These are phyloP conservation scores for Leistus spinibarbis DNA, from an alignment of 2,888 invertebrate genomes.

Conservation along the genomic window DNA sequence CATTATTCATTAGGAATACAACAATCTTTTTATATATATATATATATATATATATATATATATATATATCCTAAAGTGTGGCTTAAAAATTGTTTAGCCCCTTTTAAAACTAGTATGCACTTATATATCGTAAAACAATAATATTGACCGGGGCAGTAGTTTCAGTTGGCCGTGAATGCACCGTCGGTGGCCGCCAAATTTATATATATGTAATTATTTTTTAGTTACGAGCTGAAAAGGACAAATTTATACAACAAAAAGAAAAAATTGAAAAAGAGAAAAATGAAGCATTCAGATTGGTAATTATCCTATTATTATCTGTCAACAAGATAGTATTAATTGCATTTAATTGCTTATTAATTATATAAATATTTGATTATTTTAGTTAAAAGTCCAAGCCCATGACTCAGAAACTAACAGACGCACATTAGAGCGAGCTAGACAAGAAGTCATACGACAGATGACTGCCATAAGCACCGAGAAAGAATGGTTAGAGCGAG, in stretches of 20 bases:
- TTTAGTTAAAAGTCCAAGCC: constrained; percentile 63
- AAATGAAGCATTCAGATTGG: constrained; percentile 58
- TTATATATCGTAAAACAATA: too few species aligned
- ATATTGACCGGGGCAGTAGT: too few species aligned
- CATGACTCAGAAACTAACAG: constrained; percentile 63
- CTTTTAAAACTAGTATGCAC: too few species aligned
- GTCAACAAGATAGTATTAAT: constrained; percentile 1
- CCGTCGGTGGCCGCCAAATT: too few species aligned
- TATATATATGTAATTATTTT: constrained; percentile 44
- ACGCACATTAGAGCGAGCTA: constrained; percentile 62
- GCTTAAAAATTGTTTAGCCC: too few species aligned
- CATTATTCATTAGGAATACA: constrained; percentile 50
- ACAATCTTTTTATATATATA: too few species aligned
- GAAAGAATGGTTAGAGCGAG: constrained; percentile 63
- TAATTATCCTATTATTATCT: constrained; percentile 46
- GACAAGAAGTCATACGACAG: constrained; percentile 65
- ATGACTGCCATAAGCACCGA: constrained; percentile 64
- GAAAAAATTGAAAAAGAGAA: constrained; percentile 58
- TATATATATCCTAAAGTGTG: constrained; percentile 4
- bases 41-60: too few species aligned
- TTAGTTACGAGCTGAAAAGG: constrained; percentile 59
- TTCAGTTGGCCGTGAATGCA: too few species aligned
- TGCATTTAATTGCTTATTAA: neutral
- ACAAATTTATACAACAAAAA: constrained; percentile 58
- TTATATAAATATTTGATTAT: constrained; percentile 42